Evolutionary conservation across 1,140 invertebrate species (phyloP), one percentile per base, ranked within the genome.

Genomic region (Cylas formicarius): DNA sequence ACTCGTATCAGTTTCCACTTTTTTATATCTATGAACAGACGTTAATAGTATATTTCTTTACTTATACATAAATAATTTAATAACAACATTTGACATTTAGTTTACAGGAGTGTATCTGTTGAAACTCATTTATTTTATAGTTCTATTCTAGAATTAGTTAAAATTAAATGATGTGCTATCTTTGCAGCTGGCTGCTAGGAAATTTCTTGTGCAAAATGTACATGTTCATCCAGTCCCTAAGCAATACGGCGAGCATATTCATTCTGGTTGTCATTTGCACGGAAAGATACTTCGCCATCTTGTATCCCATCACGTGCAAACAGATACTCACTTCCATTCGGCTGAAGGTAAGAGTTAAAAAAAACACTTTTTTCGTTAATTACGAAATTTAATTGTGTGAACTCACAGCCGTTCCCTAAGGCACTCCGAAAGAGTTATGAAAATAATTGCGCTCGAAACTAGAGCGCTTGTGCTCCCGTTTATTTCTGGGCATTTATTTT

Each of bases 121-220:
- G n/a, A n/a, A n/a, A n/a, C n/a, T n/a, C n/a, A n/a, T n/a, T n/a
- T n/a, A n/a, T n/a, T n/a, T n/a, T n/a, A n/a, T n/a, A n/a, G n/a
- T n/a, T n/a, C n/a, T n/a, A n/a, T n/a, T n/a, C n/a, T n/a, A n/a
- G n/a, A n/a, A n/a, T n/a, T n/a, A n/a, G n/a, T n/a, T n/a, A n/a
- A n/a, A n/a, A 14, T 21, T 21, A 4, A 18, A 36, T 8, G 3
- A 19, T 19, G 24, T 19, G 20, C 14, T 41, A 48, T 50, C 42
- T 13, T 73, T 75, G 58, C 68, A 84, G 81, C 58, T 88, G 84
- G 84, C 72, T 81, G 11, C 76, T 87, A 27, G 85, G 84, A 1
- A 75, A 83, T 42, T 84, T 86, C 52, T 69, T 89, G 9, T 89
- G 85, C 65, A 85, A 86, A 58, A 83, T 86, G 75, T 87, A 88